A percentile compares a stretch with the other conserved stretches of the same genome.
Evolutionary conservation across 2,888 invertebrate genomes (phyloP).

Genomic region (Euplagia quadripunctaria): DNA sequence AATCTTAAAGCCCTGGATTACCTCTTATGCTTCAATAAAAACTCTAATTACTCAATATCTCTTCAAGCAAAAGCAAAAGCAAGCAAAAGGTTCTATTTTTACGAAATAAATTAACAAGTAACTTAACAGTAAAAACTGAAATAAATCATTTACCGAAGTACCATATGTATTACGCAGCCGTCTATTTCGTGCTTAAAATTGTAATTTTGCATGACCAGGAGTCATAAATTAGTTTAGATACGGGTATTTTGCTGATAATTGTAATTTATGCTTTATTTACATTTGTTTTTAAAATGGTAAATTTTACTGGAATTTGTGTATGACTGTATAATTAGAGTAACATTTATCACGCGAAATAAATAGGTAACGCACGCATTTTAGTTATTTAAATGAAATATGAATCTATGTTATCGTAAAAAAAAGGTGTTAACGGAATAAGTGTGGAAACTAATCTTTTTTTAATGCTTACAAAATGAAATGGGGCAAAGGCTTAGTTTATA

Average conservation of each 20-base stretch:
- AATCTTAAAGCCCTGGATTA: too few relatives aligned
- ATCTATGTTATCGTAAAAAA: not conserved
- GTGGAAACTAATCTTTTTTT: not conserved
- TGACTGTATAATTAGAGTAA: constrained; percentile 14
- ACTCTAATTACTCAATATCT: too few relatives aligned
- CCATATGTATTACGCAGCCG: constrained; percentile 31
- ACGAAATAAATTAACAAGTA: not conserved
- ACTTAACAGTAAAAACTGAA: not conserved
- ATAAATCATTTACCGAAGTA: constrained; percentile 29
- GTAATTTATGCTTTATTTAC: constrained; percentile 44
- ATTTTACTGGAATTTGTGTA: constrained; percentile 20
- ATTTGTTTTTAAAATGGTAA: constrained; percentile 38
- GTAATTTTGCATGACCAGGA: constrained; percentile 50
- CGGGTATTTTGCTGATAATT: constrained; percentile 45
- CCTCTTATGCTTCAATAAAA: too few relatives aligned
- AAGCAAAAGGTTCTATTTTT: too few relatives aligned
- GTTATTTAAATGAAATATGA: not conserved
- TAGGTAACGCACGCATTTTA: constrained; percentile 12
- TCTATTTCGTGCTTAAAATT: constrained; percentile 43
- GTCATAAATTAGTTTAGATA: constrained; percentile 51
- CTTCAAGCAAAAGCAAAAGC: too few relatives aligned
- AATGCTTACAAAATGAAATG: too few relatives aligned
- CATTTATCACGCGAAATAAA: constrained; percentile 29
- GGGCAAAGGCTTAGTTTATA: too few relatives aligned
- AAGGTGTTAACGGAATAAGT: constrained; percentile 7